Base-by-base conservation (phyloP, 2,888 invertebrate species). In the Mesochorus sp. region DNA sequence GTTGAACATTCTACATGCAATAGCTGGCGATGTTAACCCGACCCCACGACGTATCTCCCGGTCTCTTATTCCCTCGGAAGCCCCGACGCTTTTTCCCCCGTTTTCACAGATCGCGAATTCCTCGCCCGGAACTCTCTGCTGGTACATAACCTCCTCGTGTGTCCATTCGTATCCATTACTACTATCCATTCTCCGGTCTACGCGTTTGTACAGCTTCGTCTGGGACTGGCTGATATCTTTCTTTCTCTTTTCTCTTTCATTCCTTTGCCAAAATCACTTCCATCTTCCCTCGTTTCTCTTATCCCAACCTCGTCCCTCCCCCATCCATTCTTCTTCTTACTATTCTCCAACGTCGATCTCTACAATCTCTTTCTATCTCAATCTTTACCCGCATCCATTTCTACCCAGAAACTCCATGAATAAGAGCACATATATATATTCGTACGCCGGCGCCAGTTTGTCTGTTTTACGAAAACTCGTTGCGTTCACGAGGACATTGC, bases 391-490 rank as follows among this genome's bases (percentile, higher is more conserved):
- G 49, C 55, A 53, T 61, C 57, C 67, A 34, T 67, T 71, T 53
- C 76, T 44, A 19, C 53, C 26, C 24, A 26, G 55, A 39, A 14
- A 61, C 61, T 64, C 47, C 39, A 70, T 77, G 80, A 72, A 79
- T 73, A 70, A 66, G 49, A 53, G 47, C 71, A 64, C 49, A 68
- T 39, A 67, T 51, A 55, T 57, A 62, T 26, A 53, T 39, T 34
- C 49, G 17, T 14, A 68, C 71, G 74, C 79, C 76, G 88, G 88
- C 88, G 88, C 87, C 88, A 71, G 71, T 73, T 59, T 57, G 86
- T 81, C 86, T 85, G 77, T 37, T 73, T 76, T 24, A 39, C 44
- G 21, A 19, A 51, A 57, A 34, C 24, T 59, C 39, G 59, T 14
- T 24, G 26, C n/a, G n/a, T n/a, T 37, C n/a, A 17, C 59, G 59